A percentile compares a stretch with the other conserved stretches of the same genome.
These are phyloP conservation scores for Wasmannia auropunctata DNA, from an alignment of 1,140 invertebrate species.

Conservation along the genomic window DNA sequence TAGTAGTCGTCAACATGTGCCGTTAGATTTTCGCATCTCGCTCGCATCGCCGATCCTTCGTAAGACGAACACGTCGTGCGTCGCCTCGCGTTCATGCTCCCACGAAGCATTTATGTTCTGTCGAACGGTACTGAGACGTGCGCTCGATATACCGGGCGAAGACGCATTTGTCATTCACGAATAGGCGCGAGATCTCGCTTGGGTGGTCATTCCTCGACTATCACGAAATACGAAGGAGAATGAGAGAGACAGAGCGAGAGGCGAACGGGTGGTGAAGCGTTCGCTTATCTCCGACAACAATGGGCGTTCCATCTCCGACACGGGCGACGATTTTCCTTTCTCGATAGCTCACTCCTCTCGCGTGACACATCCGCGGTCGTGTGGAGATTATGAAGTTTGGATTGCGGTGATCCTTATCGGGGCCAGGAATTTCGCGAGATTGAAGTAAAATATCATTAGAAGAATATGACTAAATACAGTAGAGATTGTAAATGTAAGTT, in stretches of 20 bases:
- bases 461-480: not conserved
- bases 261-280: constrained; percentile 65
- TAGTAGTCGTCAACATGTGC: not conserved
- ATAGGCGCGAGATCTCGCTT: constrained; percentile 70
- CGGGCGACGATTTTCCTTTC: constrained; percentile 54
- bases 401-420: constrained; percentile 20
- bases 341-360: constrained; percentile 58
- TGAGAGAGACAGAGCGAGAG: constrained; percentile 42
- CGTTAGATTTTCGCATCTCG: not conserved
- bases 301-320: constrained; percentile 68
- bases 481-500: not conserved
- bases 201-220: constrained; percentile 73
- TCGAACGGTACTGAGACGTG: constrained; percentile 47
- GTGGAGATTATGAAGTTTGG: constrained; percentile 39
- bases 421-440: not conserved
- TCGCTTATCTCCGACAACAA: constrained; percentile 76
- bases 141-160: constrained; percentile 50
- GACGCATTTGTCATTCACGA: constrained; percentile 76
- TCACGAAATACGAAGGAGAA: constrained; percentile 10
- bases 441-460: not conserved
- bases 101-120: constrained; percentile 34
- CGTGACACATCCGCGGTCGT: constrained; percentile 41
- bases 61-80: constrained; percentile 49
- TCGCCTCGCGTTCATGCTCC: constrained; percentile 21
- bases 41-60: constrained; percentile 22